Conservation (phyloP, 2,113 vertebrate genomes). For the Paramormyrops kingsleyae region DNA sequence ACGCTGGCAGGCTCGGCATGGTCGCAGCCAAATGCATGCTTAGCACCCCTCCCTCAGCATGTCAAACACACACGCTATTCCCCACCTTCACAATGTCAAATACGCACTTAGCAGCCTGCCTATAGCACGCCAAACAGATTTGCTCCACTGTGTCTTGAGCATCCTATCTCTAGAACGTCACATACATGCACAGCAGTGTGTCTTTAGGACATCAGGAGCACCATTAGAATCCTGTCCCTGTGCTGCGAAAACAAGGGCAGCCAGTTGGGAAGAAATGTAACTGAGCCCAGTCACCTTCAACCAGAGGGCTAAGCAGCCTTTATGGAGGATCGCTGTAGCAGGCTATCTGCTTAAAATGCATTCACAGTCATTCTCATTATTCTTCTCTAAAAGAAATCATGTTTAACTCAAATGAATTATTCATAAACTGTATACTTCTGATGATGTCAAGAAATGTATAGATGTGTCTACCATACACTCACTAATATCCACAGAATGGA, state of each 20-base stretch:
- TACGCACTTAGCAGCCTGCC: neutral
- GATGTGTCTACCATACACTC: neutral
- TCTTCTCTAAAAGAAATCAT: neutral
- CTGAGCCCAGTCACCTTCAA: neutral
- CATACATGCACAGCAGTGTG: neutral
- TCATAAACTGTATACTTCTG: neutral
- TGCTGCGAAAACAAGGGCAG: neutral
- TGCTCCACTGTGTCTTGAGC: neutral
- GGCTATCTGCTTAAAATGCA: neutral
- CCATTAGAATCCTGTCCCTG: neutral
- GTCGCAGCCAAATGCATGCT: neutral
- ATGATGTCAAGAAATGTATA: neutral
- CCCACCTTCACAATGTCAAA: neutral
- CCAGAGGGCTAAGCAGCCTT: neutral
- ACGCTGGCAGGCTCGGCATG: too few relatives aligned
- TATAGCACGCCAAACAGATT: neutral
- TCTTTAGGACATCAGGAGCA: neutral
- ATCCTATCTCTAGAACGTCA: neutral
- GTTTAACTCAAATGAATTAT: neutral
- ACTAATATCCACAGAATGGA: neutral
- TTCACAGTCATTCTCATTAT: neutral
- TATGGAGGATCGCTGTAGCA: neutral
- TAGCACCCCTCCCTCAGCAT: neutral
- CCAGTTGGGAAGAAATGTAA: neutral
- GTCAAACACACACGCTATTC: neutral